Conservation (phyloP, 2,888 invertebrate genomes). For the Dione juno region DNA sequence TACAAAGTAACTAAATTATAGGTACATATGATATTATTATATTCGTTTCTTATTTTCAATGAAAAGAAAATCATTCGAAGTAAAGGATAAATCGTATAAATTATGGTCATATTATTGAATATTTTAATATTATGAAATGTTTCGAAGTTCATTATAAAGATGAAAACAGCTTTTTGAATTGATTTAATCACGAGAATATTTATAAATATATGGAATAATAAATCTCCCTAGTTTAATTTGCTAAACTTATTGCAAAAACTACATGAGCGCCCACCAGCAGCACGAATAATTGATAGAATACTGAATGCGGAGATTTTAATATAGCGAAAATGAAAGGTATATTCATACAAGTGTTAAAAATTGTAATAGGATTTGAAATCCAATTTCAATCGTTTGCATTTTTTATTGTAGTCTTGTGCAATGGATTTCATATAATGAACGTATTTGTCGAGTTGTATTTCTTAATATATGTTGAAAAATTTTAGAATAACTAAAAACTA, state of each 20-base stretch:
- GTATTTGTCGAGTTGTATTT: conserved; percentile 7
- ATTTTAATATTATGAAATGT: conserved; percentile 13
- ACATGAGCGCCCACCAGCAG: conserved; percentile 15
- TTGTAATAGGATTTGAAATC: conserved; percentile 77
- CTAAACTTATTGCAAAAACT: conserved; percentile 17
- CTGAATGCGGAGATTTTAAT: conserved; percentile 71
- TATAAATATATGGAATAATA: conserved; percentile 10
- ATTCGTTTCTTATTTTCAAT: not conserved
- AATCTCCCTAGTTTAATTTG: conserved; percentile 16
- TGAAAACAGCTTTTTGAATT: conserved; percentile 12
- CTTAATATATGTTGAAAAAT: conserved; percentile 21
- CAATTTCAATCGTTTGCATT: conserved; percentile 64
- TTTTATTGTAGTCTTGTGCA: conserved; percentile 46
- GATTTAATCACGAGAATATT: not conserved
- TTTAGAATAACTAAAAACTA: too few relatives aligned
- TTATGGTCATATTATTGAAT: conserved; percentile 19
- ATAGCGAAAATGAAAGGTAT: conserved; percentile 69
- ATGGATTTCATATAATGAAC: conserved; percentile 37
- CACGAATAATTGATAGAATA: conserved; percentile 69
- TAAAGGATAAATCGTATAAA: conserved; percentile 20
- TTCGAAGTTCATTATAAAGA: conserved; percentile 5
- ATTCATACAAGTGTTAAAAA: conserved; percentile 77
- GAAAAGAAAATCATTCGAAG: not conserved
- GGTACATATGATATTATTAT: not conserved
- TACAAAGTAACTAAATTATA: not conserved